Conservation (phyloP, 2,797 vertebrate species). For the Momotus momota region DNA sequence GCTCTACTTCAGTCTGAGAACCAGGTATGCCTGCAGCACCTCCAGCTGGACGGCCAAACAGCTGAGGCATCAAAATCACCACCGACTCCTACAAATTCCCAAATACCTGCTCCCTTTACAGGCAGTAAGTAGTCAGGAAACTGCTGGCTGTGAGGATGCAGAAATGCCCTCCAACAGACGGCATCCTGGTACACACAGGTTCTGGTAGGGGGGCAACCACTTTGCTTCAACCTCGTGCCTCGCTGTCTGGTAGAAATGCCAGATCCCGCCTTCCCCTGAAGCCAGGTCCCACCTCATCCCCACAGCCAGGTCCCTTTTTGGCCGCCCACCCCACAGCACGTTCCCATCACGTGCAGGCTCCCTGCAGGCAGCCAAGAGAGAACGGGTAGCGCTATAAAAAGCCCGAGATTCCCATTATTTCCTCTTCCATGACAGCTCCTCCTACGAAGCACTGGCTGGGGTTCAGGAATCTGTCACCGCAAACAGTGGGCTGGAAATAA, state of each 20-base stretch:
- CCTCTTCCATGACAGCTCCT: conserved; percentile 26
- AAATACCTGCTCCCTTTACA: neutral
- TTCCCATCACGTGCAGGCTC: neutral
- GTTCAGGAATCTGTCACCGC: conserved; percentile 59
- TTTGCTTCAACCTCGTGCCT: neutral
- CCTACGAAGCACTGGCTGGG: neutral
- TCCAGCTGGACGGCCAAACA: rapidly evolving
- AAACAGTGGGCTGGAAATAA: conserved; percentile 17
- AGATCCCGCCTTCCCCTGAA: neutral
- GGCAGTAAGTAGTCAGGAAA: neutral
- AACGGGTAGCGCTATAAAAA: neutral
- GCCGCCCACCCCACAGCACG: rapidly evolving
- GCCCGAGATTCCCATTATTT: conserved; percentile 34
- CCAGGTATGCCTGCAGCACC: neutral
- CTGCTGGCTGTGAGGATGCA: rapidly evolving
- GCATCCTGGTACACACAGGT: neutral
- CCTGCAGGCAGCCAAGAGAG: neutral
- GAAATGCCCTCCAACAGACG: neutral
- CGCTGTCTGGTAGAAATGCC: neutral
- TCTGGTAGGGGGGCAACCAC: neutral
- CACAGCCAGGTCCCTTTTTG: neutral
- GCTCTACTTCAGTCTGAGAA: neutral
- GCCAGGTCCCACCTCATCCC: neutral
- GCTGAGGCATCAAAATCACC: neutral
- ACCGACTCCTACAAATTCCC: neutral